These are phyloP conservation scores for Chloebia gouldiae DNA, from an alignment of 2,113 vertebrate species.

Conservation along the genomic window DNA sequence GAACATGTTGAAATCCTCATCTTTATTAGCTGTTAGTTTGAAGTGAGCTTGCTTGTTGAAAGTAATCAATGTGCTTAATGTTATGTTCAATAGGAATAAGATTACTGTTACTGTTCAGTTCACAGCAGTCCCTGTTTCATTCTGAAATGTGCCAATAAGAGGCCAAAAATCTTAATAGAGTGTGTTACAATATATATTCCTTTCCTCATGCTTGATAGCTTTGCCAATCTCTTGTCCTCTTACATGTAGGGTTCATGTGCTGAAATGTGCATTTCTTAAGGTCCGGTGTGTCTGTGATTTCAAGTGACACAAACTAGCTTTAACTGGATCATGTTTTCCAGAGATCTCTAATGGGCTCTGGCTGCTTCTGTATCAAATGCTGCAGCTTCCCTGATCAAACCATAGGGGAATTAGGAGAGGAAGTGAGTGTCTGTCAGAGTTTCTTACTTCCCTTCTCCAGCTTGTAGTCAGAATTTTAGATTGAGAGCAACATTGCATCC, in stretches of 20 bases:
- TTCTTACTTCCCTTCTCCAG: background rate
- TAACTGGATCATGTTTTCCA: background rate
- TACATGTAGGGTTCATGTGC: background rate
- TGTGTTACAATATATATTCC: background rate
- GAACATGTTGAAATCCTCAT: background rate
- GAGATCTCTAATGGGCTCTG: background rate
- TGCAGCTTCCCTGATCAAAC: background rate
- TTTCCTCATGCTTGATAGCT: background rate
- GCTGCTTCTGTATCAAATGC: background rate
- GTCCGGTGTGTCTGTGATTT: background rate
- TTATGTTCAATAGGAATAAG: conserved; percentile 35
- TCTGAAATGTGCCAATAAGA: conserved; percentile 2
- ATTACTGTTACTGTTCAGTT: conserved; percentile 22
- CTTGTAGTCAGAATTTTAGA: background rate
- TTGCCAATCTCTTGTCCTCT: background rate
- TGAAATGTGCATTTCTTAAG: background rate
- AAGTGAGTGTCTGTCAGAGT: background rate
- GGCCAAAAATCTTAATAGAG: background rate
- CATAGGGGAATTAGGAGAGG: background rate
- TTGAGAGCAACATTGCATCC: background rate
- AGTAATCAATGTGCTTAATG: conserved; percentile 30
- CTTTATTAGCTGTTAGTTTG: conserved; percentile 42
- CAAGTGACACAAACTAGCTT: background rate
- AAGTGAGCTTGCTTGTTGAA: conserved; percentile 30
- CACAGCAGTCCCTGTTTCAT: background rate